These are phyloP conservation scores for Petrocephalus zakoni DNA, from an alignment of 2,113 vertebrate genomes.

Conservation along the genomic window DNA sequence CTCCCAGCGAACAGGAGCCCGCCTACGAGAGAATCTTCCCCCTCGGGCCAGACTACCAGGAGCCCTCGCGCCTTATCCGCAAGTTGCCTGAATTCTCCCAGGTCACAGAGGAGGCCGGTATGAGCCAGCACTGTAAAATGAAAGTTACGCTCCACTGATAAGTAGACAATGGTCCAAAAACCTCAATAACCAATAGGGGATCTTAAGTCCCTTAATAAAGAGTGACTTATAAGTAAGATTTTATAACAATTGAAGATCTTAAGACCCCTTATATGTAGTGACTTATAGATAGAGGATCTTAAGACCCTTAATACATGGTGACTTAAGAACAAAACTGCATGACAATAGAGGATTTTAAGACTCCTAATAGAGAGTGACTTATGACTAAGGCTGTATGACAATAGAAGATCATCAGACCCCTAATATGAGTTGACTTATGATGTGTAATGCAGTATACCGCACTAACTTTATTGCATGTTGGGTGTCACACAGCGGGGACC, in stretches of 20 bases:
- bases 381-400: neutral
- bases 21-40: conserved; percentile 94
- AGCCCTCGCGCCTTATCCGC: conserved; percentile 82
- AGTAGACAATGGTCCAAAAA: neutral
- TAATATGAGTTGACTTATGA: neutral
- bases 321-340: neutral
- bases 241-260: too few species aligned
- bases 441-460: neutral
- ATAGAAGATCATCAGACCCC: neutral
- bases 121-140: conserved; percentile 30
- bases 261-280: too few species aligned
- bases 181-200: neutral
- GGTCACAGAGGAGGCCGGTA: conserved; percentile 76
- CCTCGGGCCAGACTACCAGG: conserved; percentile 89
- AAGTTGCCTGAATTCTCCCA: conserved; percentile 82
- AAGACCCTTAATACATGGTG: neutral
- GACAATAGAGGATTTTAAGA: neutral
- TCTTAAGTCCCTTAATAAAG: neutral
- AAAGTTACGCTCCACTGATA: neutral
- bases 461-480: neutral
- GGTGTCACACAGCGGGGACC: conserved; percentile 55
- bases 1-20: conserved; percentile 79
- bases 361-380: too few species aligned
- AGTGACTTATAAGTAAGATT: neutral
- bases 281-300: neutral